Evolutionary conservation across 2,797 vertebrate genomes (phyloP), one percentile per base, ranked within the genome.

Genomic region (Mallotus villosus): DNA sequence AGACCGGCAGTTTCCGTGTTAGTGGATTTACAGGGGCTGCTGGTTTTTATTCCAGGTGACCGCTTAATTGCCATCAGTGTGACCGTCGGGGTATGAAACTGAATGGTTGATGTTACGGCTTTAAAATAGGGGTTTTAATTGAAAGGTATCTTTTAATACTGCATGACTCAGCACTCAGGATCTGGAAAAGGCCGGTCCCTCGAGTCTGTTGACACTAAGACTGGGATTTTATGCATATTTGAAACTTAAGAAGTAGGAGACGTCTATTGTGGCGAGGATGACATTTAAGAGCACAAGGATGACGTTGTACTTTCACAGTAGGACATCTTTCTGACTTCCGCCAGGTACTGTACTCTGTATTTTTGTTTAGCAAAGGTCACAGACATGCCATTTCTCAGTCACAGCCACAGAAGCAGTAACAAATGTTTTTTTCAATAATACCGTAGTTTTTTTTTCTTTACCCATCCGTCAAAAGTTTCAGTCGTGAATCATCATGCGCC

Each of bases 81-180:
- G 51, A 55, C 11, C 2, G 14, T 12, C 41, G 78, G 72, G 37
- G 79, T 73, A 74, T 76, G 59, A 85, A 85, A 78, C 67, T 67
- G 67, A 76, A 64, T 78, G 63, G 0, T 70, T 71, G 27, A 57
- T 62, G 16, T 59, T 5, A 53, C 8, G 58, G 73, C 69, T 73
- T 58, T 61, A 60, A 62, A 59, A 27, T 14, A 74, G 67, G 34
- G 67, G 2, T 29, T 25, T 79, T 86, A 80, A 88, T 84, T 83
- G 77, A 88, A 85, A 78, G 74, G 67, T 77, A 73, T 74, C 29
- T 21, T 71, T 83, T 78, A 77, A 86, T 68, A 65, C 67, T 72
- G 83, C 77, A 37, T 73, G 69, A 66, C 63, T 86, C 82, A 66
- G 74, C 71, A 78, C 73, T 83, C 68, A 64, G 76, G 72, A 41